Percentiles rank a stretch among this genome's conserved stretches.
Evolutionary conservation across 2,888 invertebrate species (phyloP).

Genomic region (Apeira syringaria): DNA sequence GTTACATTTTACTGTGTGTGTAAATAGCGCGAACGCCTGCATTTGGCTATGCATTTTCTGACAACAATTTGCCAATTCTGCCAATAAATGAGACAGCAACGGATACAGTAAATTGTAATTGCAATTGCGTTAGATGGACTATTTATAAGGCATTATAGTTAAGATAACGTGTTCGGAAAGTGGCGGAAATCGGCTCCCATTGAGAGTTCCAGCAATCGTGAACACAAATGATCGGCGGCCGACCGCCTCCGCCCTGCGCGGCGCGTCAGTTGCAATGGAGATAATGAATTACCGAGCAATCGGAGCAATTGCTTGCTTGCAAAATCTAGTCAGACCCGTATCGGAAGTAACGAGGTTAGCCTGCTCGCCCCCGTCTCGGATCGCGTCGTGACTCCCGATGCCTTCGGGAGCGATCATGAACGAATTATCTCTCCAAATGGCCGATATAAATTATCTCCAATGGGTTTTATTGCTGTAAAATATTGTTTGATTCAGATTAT

Average conservation of each 20-base stretch:
- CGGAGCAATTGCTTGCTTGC: slow-evolving; percentile 70
- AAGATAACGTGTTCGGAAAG: slow-evolving; percentile 57
- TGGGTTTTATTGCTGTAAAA: slow-evolving; percentile 66
- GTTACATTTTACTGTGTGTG: no score
- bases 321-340: slow-evolving; percentile 64
- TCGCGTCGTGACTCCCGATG: slow-evolving; percentile 65
- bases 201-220: slow-evolving; percentile 67
- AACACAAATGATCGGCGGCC: slow-evolving; percentile 60
- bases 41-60: no score
- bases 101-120: slow-evolving; percentile 50
- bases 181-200: slow-evolving; percentile 63
- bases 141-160: slow-evolving; percentile 43
- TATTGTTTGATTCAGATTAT: slow-evolving; percentile 51
- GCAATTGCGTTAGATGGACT: slow-evolving; percentile 45
- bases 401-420: slow-evolving; percentile 69
- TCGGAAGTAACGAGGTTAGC: slow-evolving; percentile 69
- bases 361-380: slow-evolving; percentile 46
- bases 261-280: slow-evolving; percentile 53
- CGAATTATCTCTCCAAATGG: slow-evolving; percentile 70
- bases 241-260: slow-evolving; percentile 19
- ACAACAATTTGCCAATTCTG: no score
- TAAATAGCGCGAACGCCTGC: no score
- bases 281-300: slow-evolving; percentile 71
- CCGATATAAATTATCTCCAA: slow-evolving; percentile 69
- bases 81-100: slow-evolving; percentile 32